These are phyloP conservation scores for Anodontia alba DNA, from an alignment of 2,888 invertebrate genomes.

Conservation along the genomic window DNA sequence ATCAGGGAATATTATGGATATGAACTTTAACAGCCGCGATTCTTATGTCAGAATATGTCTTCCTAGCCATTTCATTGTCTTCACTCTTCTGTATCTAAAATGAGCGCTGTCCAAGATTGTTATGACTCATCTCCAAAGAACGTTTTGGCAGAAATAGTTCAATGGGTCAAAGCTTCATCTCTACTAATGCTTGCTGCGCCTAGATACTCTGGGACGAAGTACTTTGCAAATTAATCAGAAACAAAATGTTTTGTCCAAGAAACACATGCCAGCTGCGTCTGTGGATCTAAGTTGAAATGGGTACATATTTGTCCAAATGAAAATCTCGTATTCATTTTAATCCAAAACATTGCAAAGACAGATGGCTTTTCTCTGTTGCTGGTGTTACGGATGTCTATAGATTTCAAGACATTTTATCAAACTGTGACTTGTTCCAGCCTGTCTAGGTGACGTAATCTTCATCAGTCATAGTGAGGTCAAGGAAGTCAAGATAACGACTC, in stretches of 20 bases:
- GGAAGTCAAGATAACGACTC: not conserved
- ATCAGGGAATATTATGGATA: not conserved
- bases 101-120: not conserved
- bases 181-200: not conserved
- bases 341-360: not conserved
- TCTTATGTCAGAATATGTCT: not conserved
- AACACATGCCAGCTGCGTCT: not conserved
- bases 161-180: not conserved
- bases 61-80: not conserved
- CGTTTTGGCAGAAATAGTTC: not conserved
- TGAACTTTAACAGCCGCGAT: not conserved
- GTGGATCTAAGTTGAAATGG: not conserved
- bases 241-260: not conserved
- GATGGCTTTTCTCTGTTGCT: not conserved
- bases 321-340: not conserved
- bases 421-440: not conserved
- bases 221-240: not conserved
- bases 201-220: not conserved
- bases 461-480: not conserved
- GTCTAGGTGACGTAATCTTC: not conserved
- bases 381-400: not conserved
- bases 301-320: not conserved
- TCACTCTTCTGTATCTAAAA: conserved; percentile 2
- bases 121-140: not conserved
- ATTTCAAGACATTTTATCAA: not conserved